Base-by-base conservation (phyloP, 2,888 invertebrate genomes). In the Hypsopygia costalis region DNA sequence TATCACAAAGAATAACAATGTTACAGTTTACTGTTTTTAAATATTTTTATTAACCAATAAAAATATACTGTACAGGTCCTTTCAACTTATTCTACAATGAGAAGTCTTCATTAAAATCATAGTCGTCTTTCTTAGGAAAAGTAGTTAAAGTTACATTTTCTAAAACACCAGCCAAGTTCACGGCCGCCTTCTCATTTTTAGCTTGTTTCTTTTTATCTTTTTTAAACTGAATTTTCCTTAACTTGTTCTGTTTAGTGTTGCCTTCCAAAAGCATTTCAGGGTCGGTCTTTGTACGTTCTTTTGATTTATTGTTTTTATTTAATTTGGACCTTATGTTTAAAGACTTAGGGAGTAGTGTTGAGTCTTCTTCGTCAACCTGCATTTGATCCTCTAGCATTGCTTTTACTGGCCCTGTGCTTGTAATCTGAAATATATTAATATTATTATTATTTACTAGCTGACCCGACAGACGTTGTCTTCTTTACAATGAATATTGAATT, bases 241-340 rank as follows among this genome's bases (percentile, higher is more conserved):
- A 27, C 55, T 85, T 75, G 41, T 88, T 88, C 21, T 66, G 72
- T 52, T 82, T 87, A 0, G 90, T 76, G 67, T 93, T 93, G 46
- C 95, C 95, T 69, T 94, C 94, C 36, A 95, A 69, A 34, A 90
- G 82, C 89, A 93, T 92, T 64, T 92, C 90, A 0, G 94, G 92
- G 72, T 95, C 92, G 1, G 57, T 43, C 65, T 92, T 92, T 21
- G 66, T 55, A 31, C 67, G 62, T 47, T 80, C 82, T 1, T 63
- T 61, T 9, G 71, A 55, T 52, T 79, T 79, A 11, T 68, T 71
- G 11, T 59, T 69, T 51, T 86, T 86, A 9, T 73, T 74, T 32
- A 81, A 59, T 60, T 79, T 81, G 0, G 77, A 62, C 43, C 75
- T 56, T 46, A 90, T 86, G 58, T 60, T 88, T 0, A 90, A 49